These are phyloP conservation scores for Distichodus sexfasciatus DNA, from an alignment of 2,797 vertebrate species.

Conservation along the genomic window DNA sequence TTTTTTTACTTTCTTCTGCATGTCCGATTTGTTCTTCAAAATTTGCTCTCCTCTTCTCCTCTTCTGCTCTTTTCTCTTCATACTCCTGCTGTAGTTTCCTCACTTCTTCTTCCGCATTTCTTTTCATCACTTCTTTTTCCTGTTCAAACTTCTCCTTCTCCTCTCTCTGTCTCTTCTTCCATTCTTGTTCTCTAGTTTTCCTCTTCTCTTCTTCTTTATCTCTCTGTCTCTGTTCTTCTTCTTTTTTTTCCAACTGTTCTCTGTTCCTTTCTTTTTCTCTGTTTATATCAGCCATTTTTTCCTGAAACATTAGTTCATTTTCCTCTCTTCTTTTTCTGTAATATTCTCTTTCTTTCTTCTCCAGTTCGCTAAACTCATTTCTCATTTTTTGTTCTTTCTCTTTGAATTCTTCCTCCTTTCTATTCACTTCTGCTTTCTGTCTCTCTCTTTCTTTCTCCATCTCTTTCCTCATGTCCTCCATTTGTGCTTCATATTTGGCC, in stretches of 20 bases:
- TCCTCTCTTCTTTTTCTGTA: background rate
- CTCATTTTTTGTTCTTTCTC: constrained; percentile 15
- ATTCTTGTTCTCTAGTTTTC: background rate
- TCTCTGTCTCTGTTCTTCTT: constrained; percentile 6
- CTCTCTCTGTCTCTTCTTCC: background rate
- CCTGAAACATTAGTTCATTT: background rate
- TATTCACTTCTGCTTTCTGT: constrained; percentile 22
- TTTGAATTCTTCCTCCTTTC: background rate
- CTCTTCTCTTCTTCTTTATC: background rate
- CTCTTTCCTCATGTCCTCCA: background rate
- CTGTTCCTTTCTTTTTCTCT: background rate
- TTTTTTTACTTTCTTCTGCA: constrained; percentile 26
- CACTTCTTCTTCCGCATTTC: background rate
- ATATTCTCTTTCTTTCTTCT: background rate
- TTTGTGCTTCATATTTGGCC: constrained; percentile 2
- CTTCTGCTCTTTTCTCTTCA: constrained; percentile 5
- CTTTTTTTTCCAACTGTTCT: constrained; percentile 10
- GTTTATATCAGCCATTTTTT: background rate
- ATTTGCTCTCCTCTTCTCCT: background rate
- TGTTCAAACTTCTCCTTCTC: background rate
- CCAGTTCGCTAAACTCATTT: background rate
- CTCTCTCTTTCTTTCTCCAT: constrained; percentile 16
- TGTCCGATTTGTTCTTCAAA: constrained; percentile 19
- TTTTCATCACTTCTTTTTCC: background rate
- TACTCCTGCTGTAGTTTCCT: background rate